These are phyloP conservation scores for Conger conger DNA, from an alignment of 2,113 vertebrate species.

Conservation along the genomic window DNA sequence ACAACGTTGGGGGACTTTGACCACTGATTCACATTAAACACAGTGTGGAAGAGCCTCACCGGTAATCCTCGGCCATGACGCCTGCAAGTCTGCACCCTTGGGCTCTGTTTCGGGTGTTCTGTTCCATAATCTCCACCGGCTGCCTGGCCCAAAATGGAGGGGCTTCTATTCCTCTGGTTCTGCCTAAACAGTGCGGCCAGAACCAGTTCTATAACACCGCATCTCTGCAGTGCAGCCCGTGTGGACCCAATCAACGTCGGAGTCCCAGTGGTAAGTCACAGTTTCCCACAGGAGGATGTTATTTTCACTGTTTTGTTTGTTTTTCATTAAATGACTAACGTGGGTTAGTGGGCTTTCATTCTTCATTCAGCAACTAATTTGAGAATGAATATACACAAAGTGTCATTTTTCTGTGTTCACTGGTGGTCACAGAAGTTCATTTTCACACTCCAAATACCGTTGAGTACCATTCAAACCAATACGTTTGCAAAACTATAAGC, in stretches of 20 bases:
- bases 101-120: conserved; percentile 3
- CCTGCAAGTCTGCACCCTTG: neutral
- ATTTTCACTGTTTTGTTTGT: neutral
- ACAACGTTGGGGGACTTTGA: neutral
- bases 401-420: neutral
- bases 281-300: neutral
- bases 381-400: neutral
- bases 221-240: conserved; percentile 16
- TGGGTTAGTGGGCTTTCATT: neutral
- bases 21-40: neutral
- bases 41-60: neutral
- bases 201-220: conserved; percentile 21
- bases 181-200: conserved; percentile 14
- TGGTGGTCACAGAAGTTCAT: no score
- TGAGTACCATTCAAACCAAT: no score
- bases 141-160: neutral
- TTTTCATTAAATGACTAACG: neutral
- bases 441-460: no score
- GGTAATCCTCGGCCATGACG: neutral
- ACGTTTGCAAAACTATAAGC: no score
- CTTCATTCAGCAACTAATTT: neutral
- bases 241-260: neutral
- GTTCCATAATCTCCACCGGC: neutral
- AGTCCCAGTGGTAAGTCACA: conserved; percentile 25
- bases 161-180: conserved; percentile 14